Base-by-base conservation (phyloP, 2,113 vertebrate species). In the Nerophis ophidion region DNA sequence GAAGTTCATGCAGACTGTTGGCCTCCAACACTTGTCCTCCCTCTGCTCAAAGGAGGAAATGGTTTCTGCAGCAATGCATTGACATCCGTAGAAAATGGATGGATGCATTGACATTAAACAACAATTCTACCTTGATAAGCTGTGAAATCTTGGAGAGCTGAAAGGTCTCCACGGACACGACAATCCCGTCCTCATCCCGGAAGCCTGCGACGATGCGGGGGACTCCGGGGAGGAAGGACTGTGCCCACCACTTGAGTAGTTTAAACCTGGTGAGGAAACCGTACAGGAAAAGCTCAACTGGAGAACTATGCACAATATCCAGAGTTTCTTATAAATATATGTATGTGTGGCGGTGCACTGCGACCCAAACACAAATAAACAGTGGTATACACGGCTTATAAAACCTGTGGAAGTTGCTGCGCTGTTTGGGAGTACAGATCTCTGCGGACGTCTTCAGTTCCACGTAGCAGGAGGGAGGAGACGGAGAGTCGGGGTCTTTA, bases 191-290 rank as follows among this genome's bases (percentile, higher is more conserved):
- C 0, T 90, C 86, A 77, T 92, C 91, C 49, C 92, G 89, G 76
- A 96, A 96, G 15, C 94, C 94, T 6, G 93, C 92, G 0, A 95
- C 84, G 0, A 96, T 89, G 6, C 86, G 87, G 1, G 93, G 93
- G 57, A 96, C 92, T 2, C 93, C 94, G 0, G 89, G 92, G 34
- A 96, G 90, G 67, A 96, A 96, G 0, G 93, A 96, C 88, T 96
- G 94, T 4, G 93, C 93, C 94, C 94, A 96, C 94, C 94, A 96
- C 57, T 96, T 96, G 33, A 96, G 85, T 14, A 96, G 86, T 68
- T 96, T 96, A 75, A 92, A 92, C 79, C 94, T 96, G 55, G 64
- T 12, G 54, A 35, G n/a, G 7, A 40, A 50, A 9, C 11, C n/a
- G 11, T 7, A 35, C 44, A 4, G 48, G 7, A 16, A 8, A 8